Conservation (phyloP, 1,140 invertebrate species). For the Portunus trituberculatus region DNA sequence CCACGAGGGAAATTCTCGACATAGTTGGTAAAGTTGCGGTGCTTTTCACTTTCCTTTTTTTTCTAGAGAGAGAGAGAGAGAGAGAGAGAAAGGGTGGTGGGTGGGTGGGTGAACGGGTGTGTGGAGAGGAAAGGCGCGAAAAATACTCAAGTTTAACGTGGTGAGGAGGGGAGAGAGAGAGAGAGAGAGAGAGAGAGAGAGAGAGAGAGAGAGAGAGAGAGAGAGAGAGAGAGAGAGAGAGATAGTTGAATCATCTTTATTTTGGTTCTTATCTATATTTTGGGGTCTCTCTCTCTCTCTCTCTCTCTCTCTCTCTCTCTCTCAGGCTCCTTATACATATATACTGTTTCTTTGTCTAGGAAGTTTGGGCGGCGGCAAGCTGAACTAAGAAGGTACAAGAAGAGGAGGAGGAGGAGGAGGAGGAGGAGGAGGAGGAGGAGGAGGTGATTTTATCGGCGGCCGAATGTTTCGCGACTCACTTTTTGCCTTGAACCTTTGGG, state of each 20-base stretch:
- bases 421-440: neutral
- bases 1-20: slow-evolving; percentile 18
- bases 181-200: neutral
- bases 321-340: neutral
- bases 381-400: no score
- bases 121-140: neutral
- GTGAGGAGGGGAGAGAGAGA: neutral
- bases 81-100: no score
- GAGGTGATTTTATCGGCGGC: neutral
- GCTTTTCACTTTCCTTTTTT: slow-evolving; percentile 1
- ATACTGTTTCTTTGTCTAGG: neutral
- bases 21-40: slow-evolving; percentile 21
- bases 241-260: neutral
- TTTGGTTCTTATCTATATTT: neutral
- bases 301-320: neutral
- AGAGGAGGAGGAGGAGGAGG: neutral
- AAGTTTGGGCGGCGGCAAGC: neutral
- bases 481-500: neutral
- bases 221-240: no score
- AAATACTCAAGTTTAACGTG: neutral
- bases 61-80: neutral
- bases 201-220: neutral
- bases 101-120: neutral
- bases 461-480: neutral
- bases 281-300: no score